Evolutionary conservation across 2,888 invertebrate species (phyloP), one percentile per base, ranked within the genome.

Genomic region (Portevinia maculata): DNA sequence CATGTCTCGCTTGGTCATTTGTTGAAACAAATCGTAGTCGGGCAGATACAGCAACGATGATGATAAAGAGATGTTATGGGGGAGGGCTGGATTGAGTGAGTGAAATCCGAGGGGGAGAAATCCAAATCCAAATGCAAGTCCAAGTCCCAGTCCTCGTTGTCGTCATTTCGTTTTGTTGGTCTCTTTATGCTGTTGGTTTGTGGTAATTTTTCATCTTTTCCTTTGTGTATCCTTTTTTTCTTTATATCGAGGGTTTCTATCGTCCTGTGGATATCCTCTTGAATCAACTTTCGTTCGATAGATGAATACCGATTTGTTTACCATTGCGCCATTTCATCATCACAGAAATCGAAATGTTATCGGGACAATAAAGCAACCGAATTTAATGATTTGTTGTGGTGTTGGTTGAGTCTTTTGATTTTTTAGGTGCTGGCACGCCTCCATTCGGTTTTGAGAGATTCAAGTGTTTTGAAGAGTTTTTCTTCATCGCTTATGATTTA

Each of bases 301-400:
- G 73, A 71, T 55, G 55, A 74, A 57, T 4, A 15, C 39, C 50
- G 71, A 64, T 41, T 11, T 30, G 57, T 28, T 52, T 62, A 62
- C 75, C 59, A 76, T 48, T 76, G 48, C 59, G 64, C 59, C 64
- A 65, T 59, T 76, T 64, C 64, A 71, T 59, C 65, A 65, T 60
- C 30, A 46, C n/a, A n/a, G 11, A 28, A 53, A 62, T 79, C 52
- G 73, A 67, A 83, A 83, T 83, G 76, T 71, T 83, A 76, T 76
- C 83, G 76, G 50, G 65, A 83, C 83, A 83, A 83, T 76, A 65
- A 73, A 71, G 71, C 76, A 78, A 67, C 76, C 60, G 76, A 76
- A 71, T 71, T 70, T 71, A 73, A 83, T 83, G 83, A 76, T 83
- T 83, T 83, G 83, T 83, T 76, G 65, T 76, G 59, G 70, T 65